Percentiles rank a stretch among this genome's conserved stretches.
phyloP scores from a whole-genome alignment of 2,113 vertebrate genomes.

The Cricetomys ansorgei region DNA sequence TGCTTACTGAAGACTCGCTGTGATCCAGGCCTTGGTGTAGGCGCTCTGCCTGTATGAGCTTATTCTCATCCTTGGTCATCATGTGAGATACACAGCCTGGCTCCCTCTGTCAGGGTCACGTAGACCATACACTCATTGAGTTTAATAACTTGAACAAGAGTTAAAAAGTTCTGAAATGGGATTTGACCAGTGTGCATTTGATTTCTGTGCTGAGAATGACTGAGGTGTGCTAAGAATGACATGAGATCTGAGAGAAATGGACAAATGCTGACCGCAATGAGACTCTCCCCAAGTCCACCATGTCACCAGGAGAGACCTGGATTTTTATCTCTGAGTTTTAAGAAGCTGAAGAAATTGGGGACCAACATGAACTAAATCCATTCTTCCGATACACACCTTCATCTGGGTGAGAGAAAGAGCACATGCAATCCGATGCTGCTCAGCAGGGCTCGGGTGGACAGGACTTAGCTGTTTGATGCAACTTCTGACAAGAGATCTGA shows the following conservation, averaged over 20 bases:
- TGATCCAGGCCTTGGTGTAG: not conserved
- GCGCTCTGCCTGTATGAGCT: not conserved
- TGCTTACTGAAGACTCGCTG: not conserved
- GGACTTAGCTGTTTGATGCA: not conserved
- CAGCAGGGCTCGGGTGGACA: not conserved
- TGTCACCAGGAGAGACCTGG: not conserved
- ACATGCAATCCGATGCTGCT: not conserved
- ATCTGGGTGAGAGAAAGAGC: not conserved
- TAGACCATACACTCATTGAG: not conserved
- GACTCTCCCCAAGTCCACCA: not conserved
- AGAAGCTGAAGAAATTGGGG: not conserved
- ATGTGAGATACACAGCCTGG: not conserved
- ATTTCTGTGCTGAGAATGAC: not conserved
- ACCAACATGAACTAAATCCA: not conserved
- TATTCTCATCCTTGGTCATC: not conserved
- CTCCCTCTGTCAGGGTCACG: not conserved
- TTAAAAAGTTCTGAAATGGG: not conserved
- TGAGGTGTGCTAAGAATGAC: not conserved
- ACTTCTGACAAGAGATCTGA: not conserved
- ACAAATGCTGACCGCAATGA: not conserved
- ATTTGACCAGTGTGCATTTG: not conserved
- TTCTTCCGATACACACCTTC: not conserved
- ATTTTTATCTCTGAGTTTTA: not conserved
- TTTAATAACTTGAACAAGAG: not conserved
- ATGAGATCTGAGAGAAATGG: not conserved